phyloP scores from a whole-genome alignment of 2,888 invertebrate genomes.

The Glyphotaelius pellucidus region DNA sequence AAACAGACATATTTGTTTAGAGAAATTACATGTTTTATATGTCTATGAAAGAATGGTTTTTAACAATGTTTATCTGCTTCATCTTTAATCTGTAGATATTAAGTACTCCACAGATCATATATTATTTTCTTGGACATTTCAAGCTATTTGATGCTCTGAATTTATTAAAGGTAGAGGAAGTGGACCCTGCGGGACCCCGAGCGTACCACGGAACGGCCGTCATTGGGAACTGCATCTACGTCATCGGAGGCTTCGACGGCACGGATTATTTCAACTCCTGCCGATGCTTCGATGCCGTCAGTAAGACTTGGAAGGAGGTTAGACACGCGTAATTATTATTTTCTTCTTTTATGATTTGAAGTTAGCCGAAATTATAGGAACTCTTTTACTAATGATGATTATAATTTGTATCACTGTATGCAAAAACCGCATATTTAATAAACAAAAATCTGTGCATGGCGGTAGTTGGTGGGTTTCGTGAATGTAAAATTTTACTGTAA shows the following conservation, averaged over 20 bases:
- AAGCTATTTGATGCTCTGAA: background rate
- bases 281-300: slow-evolving; percentile 90
- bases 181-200: slow-evolving; percentile 89
- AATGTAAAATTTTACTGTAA: too few species aligned
- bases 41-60: too few species aligned
- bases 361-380: background rate
- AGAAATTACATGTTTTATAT: too few species aligned
- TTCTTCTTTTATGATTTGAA: background rate
- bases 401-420: too few species aligned
- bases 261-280: slow-evolving; percentile 91
- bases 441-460: too few species aligned
- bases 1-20: too few species aligned
- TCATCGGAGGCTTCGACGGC: slow-evolving; percentile 96
- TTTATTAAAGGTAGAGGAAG: slow-evolving; percentile 80
- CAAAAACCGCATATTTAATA: too few species aligned
- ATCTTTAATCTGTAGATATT: background rate
- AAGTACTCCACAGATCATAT: background rate
- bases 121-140: background rate
- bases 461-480: too few species aligned
- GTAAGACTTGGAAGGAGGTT: slow-evolving; percentile 89
- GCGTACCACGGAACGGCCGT: slow-evolving; percentile 97
- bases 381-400: too few species aligned
- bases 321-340: slow-evolving; percentile 23
- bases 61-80: too few species aligned
- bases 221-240: slow-evolving; percentile 89